phyloP scores from a whole-genome alignment of 2,888 invertebrate genomes.

The Orchesellides sinensis region DNA sequence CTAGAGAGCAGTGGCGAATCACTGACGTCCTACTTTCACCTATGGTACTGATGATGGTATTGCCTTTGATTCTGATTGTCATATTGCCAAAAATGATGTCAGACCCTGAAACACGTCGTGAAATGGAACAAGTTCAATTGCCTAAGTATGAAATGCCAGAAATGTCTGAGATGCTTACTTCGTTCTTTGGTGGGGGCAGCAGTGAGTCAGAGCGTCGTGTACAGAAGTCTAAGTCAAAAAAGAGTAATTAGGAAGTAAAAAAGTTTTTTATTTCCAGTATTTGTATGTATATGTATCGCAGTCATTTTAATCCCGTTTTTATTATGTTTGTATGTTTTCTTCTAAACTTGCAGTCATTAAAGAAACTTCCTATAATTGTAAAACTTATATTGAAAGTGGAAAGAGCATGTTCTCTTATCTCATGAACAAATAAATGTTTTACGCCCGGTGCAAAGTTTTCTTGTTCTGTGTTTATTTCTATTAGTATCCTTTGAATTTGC shows the following conservation, averaged over 20 bases:
- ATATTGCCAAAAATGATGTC: slow-evolving; percentile 97
- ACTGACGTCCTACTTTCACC: slow-evolving; percentile 84
- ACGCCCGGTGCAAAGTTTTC: too few species aligned
- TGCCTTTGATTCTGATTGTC: slow-evolving; percentile 93
- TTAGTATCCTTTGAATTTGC: too few species aligned
- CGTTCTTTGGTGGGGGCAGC: slow-evolving; percentile 86
- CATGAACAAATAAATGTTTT: too few species aligned
- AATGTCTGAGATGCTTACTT: slow-evolving; percentile 95
- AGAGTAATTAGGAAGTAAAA: slow-evolving; percentile 41
- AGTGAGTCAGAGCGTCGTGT: slow-evolving; percentile 54
- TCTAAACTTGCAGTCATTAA: too few species aligned
- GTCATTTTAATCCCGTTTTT: too few species aligned
- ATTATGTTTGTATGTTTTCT: too few species aligned
- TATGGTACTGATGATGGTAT: slow-evolving; percentile 95
- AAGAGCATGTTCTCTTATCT: too few species aligned
- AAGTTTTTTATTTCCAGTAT: too few species aligned
- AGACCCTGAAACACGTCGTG: slow-evolving; percentile 95
- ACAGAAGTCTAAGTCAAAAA: slow-evolving; percentile 70
- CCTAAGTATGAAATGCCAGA: slow-evolving; percentile 93
- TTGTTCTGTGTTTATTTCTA: too few species aligned
- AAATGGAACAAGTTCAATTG: slow-evolving; percentile 92
- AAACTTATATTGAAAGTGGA: too few species aligned
- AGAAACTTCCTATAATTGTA: too few species aligned
- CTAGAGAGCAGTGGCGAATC: slow-evolving; percentile 96
- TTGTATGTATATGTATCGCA: too few species aligned